phyloP scores from a whole-genome alignment of 2,888 invertebrate species.

The Linyphia triangularis region DNA sequence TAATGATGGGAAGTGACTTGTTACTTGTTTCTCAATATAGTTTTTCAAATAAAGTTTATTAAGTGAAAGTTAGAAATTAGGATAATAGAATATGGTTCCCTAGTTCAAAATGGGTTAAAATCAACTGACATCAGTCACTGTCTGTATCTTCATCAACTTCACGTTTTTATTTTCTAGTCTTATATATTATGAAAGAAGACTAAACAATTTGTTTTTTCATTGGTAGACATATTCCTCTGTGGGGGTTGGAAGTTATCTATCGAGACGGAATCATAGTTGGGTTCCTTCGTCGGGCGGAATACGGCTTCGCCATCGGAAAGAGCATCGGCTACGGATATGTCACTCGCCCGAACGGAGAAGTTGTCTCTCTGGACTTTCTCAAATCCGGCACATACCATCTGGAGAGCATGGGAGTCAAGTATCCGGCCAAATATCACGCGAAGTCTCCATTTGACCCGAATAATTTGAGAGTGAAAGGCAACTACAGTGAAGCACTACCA shows the following conservation, averaged over 20 bases:
- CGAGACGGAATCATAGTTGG: constrained; percentile 86
- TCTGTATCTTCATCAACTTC: too few relatives aligned
- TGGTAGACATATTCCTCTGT: constrained; percentile 85
- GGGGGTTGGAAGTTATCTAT: constrained; percentile 92
- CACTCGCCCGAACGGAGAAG: constrained; percentile 80
- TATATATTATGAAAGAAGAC: too few relatives aligned
- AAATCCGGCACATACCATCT: constrained; percentile 87
- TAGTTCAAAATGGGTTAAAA: too few relatives aligned
- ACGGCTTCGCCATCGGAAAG: constrained; percentile 84
- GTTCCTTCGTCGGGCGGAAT: constrained; percentile 89
- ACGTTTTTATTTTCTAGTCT: too few relatives aligned
- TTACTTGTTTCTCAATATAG: too few relatives aligned
- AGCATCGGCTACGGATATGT: constrained; percentile 84
- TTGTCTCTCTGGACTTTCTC: constrained; percentile 85
- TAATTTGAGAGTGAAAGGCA: constrained; percentile 86
- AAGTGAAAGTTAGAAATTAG: too few relatives aligned
- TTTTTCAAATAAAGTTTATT: too few relatives aligned
- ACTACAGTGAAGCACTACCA: constrained; percentile 21
- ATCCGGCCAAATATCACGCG: constrained; percentile 86
- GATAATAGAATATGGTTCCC: too few relatives aligned
- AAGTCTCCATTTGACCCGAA: constrained; percentile 91
- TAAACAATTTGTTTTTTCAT: too few relatives aligned
- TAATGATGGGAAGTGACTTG: too few relatives aligned
- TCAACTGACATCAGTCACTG: too few relatives aligned
- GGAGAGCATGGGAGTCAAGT: constrained; percentile 87